Conservation (phyloP, 2,888 invertebrate genomes). For the Allolobophora icterica region DNA sequence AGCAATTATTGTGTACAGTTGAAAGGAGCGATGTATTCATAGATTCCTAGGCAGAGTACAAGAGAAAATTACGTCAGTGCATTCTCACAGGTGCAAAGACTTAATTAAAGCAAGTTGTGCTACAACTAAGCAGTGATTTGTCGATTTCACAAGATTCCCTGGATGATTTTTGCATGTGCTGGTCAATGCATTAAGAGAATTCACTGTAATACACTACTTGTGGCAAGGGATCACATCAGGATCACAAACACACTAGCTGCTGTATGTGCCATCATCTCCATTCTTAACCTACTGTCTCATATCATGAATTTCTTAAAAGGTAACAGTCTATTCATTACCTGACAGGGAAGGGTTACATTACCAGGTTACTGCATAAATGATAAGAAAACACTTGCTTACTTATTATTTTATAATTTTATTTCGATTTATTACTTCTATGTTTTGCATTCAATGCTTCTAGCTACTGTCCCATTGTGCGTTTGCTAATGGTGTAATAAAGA, state of each 20-base stretch:
- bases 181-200: background rate
- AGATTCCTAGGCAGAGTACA: background rate
- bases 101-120: background rate
- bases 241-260: too few species aligned
- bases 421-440: too few species aligned
- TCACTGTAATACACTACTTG: background rate
- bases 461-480: too few species aligned
- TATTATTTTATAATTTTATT: too few species aligned
- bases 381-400: too few species aligned
- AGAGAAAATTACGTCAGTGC: background rate
- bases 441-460: too few species aligned
- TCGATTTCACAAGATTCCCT: background rate
- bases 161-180: background rate
- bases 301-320: background rate
- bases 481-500: too few species aligned
- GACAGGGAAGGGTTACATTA: too few species aligned
- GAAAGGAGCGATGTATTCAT: background rate
- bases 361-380: too few species aligned
- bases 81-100: conserved; percentile 17
- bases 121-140: background rate
- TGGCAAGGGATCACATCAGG: background rate
- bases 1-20: background rate
- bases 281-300: background rate
- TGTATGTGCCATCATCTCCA: background rate
- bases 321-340: background rate